Evolutionary conservation across 2,113 vertebrate genomes (phyloP).

Genomic region (Leptobrachium leishanense): DNA sequence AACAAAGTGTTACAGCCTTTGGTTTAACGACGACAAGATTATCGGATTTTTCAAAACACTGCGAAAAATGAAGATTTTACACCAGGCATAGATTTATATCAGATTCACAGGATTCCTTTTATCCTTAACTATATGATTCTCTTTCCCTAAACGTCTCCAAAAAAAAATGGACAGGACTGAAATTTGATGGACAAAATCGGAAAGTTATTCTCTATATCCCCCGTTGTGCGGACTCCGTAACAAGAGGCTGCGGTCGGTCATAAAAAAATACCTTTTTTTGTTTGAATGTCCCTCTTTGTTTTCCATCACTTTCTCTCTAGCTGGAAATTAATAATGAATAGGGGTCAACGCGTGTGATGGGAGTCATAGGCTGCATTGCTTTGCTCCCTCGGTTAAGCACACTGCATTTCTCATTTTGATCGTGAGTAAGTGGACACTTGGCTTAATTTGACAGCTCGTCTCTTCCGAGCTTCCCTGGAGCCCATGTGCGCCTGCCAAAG

Average conservation of each 20-base stretch:
- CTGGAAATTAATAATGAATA: conserved; percentile 9
- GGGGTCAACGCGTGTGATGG: not conserved
- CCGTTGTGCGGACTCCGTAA: not conserved
- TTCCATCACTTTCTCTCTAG: conserved; percentile 11
- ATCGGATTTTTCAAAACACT: no score
- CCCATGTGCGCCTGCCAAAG: conserved; percentile 32
- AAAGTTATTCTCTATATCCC: no score
- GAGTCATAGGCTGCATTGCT: conserved; percentile 15
- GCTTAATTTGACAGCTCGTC: conserved; percentile 47
- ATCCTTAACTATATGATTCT: no score
- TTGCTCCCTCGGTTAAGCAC: conserved; percentile 36
- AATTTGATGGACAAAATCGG: no score
- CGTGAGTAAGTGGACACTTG: conserved; percentile 49
- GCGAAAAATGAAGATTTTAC: no score
- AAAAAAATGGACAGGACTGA: no score
- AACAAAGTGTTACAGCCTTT: no score
- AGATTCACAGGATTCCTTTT: no score
- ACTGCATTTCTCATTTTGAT: conserved; percentile 48
- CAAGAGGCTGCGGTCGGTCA: not conserved
- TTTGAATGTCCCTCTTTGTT: not conserved
- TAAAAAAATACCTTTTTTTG: not conserved
- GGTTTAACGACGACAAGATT: no score
- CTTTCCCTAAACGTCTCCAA: no score
- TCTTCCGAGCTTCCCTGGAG: conserved; percentile 1
- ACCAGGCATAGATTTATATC: no score